phyloP scores from a whole-genome alignment of 2,888 invertebrate genomes.

The Neuroscelio doddi region DNA sequence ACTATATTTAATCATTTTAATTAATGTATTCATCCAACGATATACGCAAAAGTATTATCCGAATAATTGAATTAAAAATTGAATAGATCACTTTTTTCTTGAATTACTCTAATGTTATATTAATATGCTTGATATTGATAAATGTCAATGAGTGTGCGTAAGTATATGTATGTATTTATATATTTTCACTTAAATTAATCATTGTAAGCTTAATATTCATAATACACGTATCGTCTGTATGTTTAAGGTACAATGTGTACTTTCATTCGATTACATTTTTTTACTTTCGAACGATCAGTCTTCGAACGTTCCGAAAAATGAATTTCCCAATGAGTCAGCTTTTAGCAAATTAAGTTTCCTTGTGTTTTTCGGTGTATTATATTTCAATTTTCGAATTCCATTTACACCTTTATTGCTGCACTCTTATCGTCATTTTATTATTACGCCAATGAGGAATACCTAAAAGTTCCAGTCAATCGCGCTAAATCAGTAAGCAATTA shows the following conservation, averaged over 20 bases:
- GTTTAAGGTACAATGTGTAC: constrained; percentile 43
- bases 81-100: constrained; percentile 13
- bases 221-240: constrained; percentile 41
- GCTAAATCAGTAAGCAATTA: constrained; percentile 27
- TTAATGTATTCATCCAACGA: too few species aligned
- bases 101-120: constrained; percentile 23
- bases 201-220: constrained; percentile 37
- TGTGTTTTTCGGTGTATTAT: constrained; percentile 8
- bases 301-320: constrained; percentile 37
- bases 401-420: constrained; percentile 3
- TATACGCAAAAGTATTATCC: too few species aligned
- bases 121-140: constrained; percentile 7
- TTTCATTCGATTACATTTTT: constrained; percentile 37
- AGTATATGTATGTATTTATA: constrained; percentile 10
- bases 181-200: constrained; percentile 15
- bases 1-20: too few species aligned
- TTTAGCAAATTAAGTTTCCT: constrained; percentile 11
- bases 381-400: constrained; percentile 4
- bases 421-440: constrained; percentile 14
- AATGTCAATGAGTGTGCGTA: neutral
- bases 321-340: constrained; percentile 36
- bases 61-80: constrained; percentile 1
- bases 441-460: constrained; percentile 36
- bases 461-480: constrained; percentile 64
- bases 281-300: constrained; percentile 35